Conservation (phyloP, 2,888 invertebrate genomes). For the Plutella xylostella region DNA sequence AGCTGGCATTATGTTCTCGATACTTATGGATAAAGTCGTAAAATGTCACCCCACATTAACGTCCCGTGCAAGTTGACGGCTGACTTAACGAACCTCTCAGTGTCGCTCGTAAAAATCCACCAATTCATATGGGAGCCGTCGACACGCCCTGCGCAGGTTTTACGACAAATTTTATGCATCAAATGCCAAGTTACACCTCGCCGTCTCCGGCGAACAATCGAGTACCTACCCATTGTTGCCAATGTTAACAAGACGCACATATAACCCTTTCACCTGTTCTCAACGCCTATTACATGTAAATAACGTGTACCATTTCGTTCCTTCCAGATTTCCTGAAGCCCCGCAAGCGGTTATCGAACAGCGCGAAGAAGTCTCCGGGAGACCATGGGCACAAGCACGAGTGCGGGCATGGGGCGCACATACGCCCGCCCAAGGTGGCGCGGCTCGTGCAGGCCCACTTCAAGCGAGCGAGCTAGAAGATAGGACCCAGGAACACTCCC, state of each 20-base stretch:
- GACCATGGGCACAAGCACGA: constrained; percentile 52
- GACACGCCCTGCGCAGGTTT: constrained; percentile 29
- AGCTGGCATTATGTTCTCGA: constrained; percentile 20
- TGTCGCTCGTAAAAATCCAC: constrained; percentile 40
- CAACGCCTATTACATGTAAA: not conserved
- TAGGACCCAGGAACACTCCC: constrained; percentile 16
- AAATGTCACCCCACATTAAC: constrained; percentile 35
- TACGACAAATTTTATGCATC: constrained; percentile 38
- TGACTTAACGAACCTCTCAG: constrained; percentile 42
- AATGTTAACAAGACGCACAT: constrained; percentile 28
- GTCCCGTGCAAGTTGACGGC: constrained; percentile 16
- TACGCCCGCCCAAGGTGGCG: constrained; percentile 62
- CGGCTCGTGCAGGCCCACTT: constrained; percentile 49
- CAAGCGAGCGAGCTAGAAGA: constrained; percentile 61
- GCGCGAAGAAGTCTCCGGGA: constrained; percentile 59
- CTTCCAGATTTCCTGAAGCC: constrained; percentile 77
- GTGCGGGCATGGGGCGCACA: constrained; percentile 54
- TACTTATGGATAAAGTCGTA: constrained; percentile 52
- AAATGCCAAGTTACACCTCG: constrained; percentile 23
- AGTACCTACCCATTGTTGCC: constrained; percentile 26
- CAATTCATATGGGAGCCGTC: constrained; percentile 28
- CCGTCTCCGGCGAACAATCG: constrained; percentile 4
- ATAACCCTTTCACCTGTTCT: not conserved
- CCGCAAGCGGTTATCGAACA: constrained; percentile 69
- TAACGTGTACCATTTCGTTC: constrained; percentile 10